Conservation (phyloP, 2,113 vertebrate genomes). For the Eretmochelys imbricata region DNA sequence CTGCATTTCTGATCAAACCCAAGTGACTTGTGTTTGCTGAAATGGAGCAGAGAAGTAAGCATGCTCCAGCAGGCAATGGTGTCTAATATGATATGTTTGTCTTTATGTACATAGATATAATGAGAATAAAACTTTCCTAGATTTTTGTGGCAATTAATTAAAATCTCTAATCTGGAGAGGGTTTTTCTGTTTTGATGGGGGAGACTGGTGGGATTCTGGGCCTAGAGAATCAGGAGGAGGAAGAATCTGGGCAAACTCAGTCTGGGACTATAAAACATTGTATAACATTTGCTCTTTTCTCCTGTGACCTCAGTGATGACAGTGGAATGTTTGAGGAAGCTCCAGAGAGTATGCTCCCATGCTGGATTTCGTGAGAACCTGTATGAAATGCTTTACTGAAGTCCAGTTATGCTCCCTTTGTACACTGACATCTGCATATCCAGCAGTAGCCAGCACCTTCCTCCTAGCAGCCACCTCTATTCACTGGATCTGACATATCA, state of each 20-base stretch:
- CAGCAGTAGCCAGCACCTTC: neutral
- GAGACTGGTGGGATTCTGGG: neutral
- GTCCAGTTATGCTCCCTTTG: accelerated
- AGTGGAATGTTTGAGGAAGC: neutral
- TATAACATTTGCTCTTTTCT: accelerated
- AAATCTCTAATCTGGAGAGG: neutral
- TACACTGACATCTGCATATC: neutral
- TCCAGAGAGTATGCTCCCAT: neutral
- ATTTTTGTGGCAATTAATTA: neutral
- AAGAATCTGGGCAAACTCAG: neutral
- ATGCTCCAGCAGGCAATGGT: neutral
- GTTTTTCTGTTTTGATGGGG: neutral
- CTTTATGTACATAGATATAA: neutral
- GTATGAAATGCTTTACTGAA: neutral
- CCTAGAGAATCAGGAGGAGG: neutral
- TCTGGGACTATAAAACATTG: accelerated
- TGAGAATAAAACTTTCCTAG: neutral
- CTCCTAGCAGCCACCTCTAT: neutral
- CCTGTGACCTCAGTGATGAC: neutral
- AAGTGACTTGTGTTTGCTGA: neutral
- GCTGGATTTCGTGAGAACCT: neutral
- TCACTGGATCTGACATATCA: neutral
- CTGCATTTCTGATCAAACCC: neutral
- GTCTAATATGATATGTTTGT: neutral
- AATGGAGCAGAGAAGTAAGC: neutral